Evolutionary conservation across 2,113 vertebrate species (phyloP).

Genomic region (Mesocricetus auratus): DNA sequence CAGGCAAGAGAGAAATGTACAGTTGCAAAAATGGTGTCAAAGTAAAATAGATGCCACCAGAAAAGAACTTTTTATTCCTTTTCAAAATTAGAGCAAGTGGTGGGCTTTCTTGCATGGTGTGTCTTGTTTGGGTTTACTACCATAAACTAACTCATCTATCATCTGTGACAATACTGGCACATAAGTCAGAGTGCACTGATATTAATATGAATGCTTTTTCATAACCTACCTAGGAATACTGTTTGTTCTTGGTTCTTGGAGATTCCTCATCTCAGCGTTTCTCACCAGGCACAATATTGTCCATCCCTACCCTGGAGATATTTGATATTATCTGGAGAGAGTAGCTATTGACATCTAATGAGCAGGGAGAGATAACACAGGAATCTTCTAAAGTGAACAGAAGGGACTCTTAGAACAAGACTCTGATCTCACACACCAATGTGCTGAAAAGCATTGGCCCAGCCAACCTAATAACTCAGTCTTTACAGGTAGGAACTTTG

Average conservation of each 20-base stretch:
- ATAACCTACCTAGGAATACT: not conserved
- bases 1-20: too few relatives aligned
- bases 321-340: not conserved
- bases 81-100: not conserved
- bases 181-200: not conserved
- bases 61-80: not conserved
- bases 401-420: not conserved
- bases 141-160: not conserved
- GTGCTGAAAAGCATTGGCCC: not conserved
- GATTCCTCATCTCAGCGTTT: fast-evolving
- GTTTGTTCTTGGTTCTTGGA: not conserved
- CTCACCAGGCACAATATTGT: not conserved
- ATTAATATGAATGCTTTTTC: not conserved
- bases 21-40: not conserved
- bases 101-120: not conserved
- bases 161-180: not conserved
- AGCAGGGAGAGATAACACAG: not conserved
- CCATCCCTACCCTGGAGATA: not conserved
- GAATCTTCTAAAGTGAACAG: not conserved
- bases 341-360: not conserved
- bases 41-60: not conserved
- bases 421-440: not conserved
- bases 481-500: not conserved
- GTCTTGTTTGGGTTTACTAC: not conserved
- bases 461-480: fast-evolving